Percentiles rank a stretch among this genome's conserved stretches.
phyloP scores from a whole-genome alignment of 2,888 invertebrate genomes.

The Deladenus siricidicola region DNA sequence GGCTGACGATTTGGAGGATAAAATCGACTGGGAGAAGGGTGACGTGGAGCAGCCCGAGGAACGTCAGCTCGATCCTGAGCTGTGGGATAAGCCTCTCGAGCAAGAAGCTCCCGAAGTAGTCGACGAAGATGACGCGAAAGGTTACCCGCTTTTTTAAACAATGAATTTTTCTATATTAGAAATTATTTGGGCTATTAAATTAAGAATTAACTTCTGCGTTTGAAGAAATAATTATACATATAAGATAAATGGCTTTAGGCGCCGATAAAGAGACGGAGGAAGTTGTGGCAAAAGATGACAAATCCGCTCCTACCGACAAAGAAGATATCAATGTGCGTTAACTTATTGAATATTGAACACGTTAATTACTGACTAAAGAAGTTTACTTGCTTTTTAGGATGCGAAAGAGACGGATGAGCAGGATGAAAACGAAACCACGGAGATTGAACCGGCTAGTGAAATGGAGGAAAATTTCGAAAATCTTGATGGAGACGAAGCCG shows the following conservation, averaged over 20 bases:
- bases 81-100: constrained; percentile 72
- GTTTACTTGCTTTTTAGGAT: neutral
- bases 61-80: constrained; percentile 82
- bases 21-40: constrained; percentile 26
- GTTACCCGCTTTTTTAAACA: constrained; percentile 65
- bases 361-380: too few species aligned
- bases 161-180: constrained; percentile 13
- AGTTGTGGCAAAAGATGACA: constrained; percentile 59
- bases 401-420: neutral
- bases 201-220: too few species aligned
- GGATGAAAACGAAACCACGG: constrained; percentile 36
- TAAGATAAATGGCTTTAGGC: constrained; percentile 10
- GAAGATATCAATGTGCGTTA: constrained; percentile 26
- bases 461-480: constrained; percentile 11
- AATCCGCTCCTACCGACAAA: constrained; percentile 34
- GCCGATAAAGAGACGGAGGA: constrained; percentile 39
- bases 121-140: constrained; percentile 47
- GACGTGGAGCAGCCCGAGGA: constrained; percentile 62
- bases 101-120: constrained; percentile 34
- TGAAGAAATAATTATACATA: too few species aligned
- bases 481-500: constrained; percentile 23
- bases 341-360: too few species aligned
- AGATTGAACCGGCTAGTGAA: constrained; percentile 32
- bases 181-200: too few species aligned
- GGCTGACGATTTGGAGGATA: constrained; percentile 34